phyloP scores from a whole-genome alignment of 2,888 invertebrate species.

The Tipula lateralis region DNA sequence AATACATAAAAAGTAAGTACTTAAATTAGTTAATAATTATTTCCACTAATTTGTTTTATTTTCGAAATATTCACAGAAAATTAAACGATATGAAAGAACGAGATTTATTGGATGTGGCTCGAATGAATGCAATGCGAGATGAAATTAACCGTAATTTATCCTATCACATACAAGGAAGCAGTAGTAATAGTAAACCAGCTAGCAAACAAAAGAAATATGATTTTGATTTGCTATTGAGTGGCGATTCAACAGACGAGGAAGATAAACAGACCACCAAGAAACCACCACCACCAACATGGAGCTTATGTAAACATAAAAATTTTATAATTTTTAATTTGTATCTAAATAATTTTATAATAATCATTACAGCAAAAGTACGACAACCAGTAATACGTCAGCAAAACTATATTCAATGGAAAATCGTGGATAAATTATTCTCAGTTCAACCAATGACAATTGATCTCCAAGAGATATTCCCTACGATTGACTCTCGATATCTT shows the following conservation, averaged over 20 bases:
- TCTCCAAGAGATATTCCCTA: constrained; percentile 62
- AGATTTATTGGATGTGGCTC: neutral
- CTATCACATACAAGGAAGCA: constrained; percentile 37
- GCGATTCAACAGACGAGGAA: constrained; percentile 50
- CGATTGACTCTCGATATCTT: constrained; percentile 59
- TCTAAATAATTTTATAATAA: neutral
- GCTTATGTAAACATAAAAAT: constrained; percentile 44
- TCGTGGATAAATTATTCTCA: constrained; percentile 58
- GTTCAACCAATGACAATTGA: constrained; percentile 60
- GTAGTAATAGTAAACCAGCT: constrained; percentile 31
- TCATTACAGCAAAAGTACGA: constrained; percentile 49
- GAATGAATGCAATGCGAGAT: neutral
- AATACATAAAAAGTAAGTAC: neutral
- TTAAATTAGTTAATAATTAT: neutral
- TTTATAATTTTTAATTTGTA: neutral
- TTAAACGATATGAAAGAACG: neutral
- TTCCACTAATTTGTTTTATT: neutral
- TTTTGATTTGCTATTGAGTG: constrained; percentile 49
- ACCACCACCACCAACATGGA: constrained; percentile 48
- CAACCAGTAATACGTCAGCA: constrained; percentile 51
- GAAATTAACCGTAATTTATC: neutral
- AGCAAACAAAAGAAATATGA: constrained; percentile 35
- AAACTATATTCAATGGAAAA: constrained; percentile 44
- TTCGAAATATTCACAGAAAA: neutral
- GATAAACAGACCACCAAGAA: constrained; percentile 43